Evolutionary conservation across 1,140 invertebrate species (phyloP).

Genomic region (Thaumatotibia leucotreta): DNA sequence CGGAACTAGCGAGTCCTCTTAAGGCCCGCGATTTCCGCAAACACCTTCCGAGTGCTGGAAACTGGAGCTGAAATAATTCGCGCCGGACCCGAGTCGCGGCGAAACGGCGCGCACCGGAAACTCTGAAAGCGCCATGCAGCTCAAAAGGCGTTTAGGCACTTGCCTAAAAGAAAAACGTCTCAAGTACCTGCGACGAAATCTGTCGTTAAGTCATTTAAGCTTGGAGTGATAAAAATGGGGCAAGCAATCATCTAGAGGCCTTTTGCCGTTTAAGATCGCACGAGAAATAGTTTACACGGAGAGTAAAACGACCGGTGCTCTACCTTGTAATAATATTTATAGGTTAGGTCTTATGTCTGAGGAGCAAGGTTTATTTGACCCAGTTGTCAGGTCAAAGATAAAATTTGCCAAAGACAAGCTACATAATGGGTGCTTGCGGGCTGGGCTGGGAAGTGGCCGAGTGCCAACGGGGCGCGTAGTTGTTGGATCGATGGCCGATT

Average conservation of each 20-base stretch:
- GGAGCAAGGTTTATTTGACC: not conserved
- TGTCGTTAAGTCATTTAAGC: not conserved
- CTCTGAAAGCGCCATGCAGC: not conserved
- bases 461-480: not conserved
- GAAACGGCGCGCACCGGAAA: not conserved
- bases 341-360: not conserved
- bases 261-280: constrained; percentile 3
- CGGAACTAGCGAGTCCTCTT: no score
- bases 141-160: constrained; percentile 1
- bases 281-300: constrained; percentile 6
- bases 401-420: not conserved
- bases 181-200: no score
- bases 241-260: constrained; percentile 3
- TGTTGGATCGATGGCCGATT: not conserved
- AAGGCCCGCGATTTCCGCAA: not conserved
- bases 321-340: not conserved
- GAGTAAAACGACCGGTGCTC: not conserved
- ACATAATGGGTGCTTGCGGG: not conserved
- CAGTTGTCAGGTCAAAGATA: not conserved
- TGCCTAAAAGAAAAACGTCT: not conserved
- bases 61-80: constrained; percentile 12
- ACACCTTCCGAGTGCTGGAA: constrained; percentile 7
- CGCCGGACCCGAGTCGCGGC: not conserved
- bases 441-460: not conserved
- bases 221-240: not conserved